Base-by-base conservation (phyloP, 2,113 vertebrate species). In the Hiodon tergisus region DNA sequence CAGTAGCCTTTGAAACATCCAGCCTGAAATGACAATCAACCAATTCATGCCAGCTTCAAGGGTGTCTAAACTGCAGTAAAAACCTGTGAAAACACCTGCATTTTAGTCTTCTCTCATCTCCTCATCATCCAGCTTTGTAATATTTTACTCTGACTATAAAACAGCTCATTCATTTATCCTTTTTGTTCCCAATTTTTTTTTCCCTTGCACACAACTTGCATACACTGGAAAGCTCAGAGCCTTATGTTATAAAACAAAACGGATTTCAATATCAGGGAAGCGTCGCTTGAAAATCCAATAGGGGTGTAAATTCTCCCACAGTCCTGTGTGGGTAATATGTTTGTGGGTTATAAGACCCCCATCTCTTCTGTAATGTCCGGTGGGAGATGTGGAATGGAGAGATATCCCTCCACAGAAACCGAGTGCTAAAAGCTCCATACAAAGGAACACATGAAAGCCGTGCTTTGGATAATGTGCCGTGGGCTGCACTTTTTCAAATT, bases 301-400 rank as follows among this genome's bases (percentile, higher is more conserved):
- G 69, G 76, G 80, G 81, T 76, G 80, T 76, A 83, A 89, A 87
- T 87, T 47, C 84, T 81, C 82, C 83, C 81, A 80, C 80, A 71
- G 79, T 85, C 78, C 80, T 77, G 73, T 46, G 70, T 68, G 78
- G 73, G 86, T 88, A 88, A 91, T 87, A 90, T 88, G 84, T 84
- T 84, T 83, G 86, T 86, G 86, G 91, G 90, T 91, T 89, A 91
- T 89, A 91, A 91, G 88, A 85, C 86, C 89, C 86, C 85, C 85
- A 76, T 78, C 81, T 88, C 85, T 84, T 88, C 86, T 87, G 88
- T 91, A 90, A 89, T 89, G 86, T 88, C 88, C 87, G 86, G 81
- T 82, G 86, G 88, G 88, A 87, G 83, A 86, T 85, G 84, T 87
- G 88, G 87, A 87, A 86, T 86, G 86, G 83, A 81, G 78, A 85